phyloP scores from a whole-genome alignment of 1,140 invertebrate species.

The Anthonomus grandis region DNA sequence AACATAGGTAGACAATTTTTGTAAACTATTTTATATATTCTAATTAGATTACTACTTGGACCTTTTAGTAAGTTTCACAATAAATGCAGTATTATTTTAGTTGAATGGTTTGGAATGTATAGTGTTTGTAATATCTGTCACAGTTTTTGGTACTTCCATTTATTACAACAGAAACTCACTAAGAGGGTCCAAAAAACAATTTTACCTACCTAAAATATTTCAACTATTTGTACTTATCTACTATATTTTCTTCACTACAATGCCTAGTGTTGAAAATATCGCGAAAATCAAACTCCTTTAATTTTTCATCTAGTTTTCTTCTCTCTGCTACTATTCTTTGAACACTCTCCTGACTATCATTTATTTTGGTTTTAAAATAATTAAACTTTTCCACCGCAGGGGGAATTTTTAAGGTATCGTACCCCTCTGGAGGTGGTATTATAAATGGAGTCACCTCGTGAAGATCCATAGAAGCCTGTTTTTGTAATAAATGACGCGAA shows the following conservation, averaged over 20 bases:
- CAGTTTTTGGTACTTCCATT: too few species aligned
- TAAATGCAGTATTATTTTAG: too few species aligned
- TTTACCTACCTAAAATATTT: too few species aligned
- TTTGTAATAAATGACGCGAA: slow-evolving; percentile 47
- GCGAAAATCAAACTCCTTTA: slow-evolving; percentile 42
- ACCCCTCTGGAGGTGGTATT: slow-evolving; percentile 2
- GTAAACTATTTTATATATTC: too few species aligned
- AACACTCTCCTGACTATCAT: slow-evolving; percentile 45
- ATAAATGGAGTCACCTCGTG: slow-evolving; percentile 44
- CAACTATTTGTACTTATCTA: slow-evolving; percentile 26
- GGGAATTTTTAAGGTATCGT: neutral
- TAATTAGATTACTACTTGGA: too few species aligned
- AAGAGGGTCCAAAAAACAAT: too few species aligned
- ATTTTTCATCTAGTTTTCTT: slow-evolving; percentile 43
- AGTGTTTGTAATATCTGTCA: too few species aligned
- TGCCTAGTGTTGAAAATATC: slow-evolving; percentile 44
- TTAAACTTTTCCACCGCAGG: slow-evolving; percentile 1
- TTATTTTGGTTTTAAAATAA: slow-evolving; percentile 2
- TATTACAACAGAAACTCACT: too few species aligned
- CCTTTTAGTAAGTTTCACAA: too few species aligned
- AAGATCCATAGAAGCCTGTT: slow-evolving; percentile 42
- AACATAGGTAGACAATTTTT: too few species aligned
- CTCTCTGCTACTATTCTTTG: slow-evolving; percentile 46
- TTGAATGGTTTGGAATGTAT: too few species aligned
- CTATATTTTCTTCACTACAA: slow-evolving; percentile 38